Percentiles rank a stretch among this genome's conserved stretches.
Conservation (phyloP, 2,888 invertebrate species). For the Clepsis dumicolana region DNA sequence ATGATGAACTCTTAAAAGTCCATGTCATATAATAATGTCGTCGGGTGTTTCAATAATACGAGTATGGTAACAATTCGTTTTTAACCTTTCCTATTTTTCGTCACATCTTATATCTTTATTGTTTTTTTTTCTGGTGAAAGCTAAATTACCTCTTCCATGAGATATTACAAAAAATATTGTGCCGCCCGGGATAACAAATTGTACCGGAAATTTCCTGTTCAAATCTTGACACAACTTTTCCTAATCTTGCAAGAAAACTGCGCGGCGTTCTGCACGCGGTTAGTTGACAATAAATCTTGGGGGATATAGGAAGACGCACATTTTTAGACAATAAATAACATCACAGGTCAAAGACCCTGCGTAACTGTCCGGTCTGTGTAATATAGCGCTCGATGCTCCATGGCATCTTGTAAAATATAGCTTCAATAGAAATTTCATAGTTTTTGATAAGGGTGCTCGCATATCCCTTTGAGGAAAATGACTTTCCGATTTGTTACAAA, state of each 20-base stretch:
- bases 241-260: conserved; percentile 32
- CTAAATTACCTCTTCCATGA: conserved; percentile 16
- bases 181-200: conserved; percentile 9
- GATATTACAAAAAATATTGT: conserved; percentile 20
- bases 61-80: not conserved
- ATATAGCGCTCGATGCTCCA: conserved; percentile 16
- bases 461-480: not conserved
- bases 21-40: no score
- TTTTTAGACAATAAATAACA: conserved; percentile 47
- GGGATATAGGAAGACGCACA: conserved; percentile 44
- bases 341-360: conserved; percentile 45
- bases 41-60: not conserved
- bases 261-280: not conserved
- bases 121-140: not conserved
- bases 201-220: conserved; percentile 12
- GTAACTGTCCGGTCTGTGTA: conserved; percentile 41
- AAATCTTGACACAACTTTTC: conserved; percentile 32
- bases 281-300: conserved; percentile 46
- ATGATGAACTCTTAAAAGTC: no score
- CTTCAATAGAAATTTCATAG: conserved; percentile 28
- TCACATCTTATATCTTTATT: not conserved
- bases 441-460: conserved; percentile 29
- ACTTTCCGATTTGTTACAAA: not conserved
- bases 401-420: conserved; percentile 26
- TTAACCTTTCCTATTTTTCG: not conserved